These are phyloP conservation scores for Ips nitidus DNA, from an alignment of 1,140 invertebrate species.

Conservation along the genomic window DNA sequence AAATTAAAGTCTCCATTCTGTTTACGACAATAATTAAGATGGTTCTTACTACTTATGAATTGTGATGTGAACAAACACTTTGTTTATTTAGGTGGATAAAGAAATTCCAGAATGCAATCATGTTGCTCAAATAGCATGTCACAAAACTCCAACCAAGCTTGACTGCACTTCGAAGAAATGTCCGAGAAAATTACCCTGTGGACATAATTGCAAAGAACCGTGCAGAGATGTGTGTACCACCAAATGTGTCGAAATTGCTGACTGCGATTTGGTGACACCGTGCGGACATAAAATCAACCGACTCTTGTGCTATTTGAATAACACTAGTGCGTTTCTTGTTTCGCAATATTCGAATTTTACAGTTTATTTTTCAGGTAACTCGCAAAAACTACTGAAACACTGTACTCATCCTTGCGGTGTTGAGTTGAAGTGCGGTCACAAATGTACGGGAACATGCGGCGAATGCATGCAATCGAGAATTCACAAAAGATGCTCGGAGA, in stretches of 20 bases:
- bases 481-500: slow-evolving; percentile 61
- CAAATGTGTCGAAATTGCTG: slow-evolving; percentile 45
- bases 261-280: slow-evolving; percentile 40
- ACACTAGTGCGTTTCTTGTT: slow-evolving; percentile 13
- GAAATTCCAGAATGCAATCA: slow-evolving; percentile 53
- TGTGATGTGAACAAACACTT: not conserved
- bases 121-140: slow-evolving; percentile 49
- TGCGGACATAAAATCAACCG: slow-evolving; percentile 54
- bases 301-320: slow-evolving; percentile 34
- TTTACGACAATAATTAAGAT: not conserved
- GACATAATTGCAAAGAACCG: slow-evolving; percentile 51
- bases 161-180: slow-evolving; percentile 50
- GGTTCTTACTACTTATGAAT: too few relatives aligned
- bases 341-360: not conserved
- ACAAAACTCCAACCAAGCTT: slow-evolving; percentile 35
- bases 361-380: not conserved
- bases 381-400: slow-evolving; percentile 40
- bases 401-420: slow-evolving; percentile 56
- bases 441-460: slow-evolving; percentile 62
- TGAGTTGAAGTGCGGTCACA: slow-evolving; percentile 59
- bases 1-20: not conserved
- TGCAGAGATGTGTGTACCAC: slow-evolving; percentile 52
- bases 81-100: slow-evolving; percentile 53
- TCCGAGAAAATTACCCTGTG: slow-evolving; percentile 51
- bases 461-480: slow-evolving; percentile 63